Evolutionary conservation across 2,113 vertebrate species (phyloP).

Genomic region (Morone chrysops): DNA sequence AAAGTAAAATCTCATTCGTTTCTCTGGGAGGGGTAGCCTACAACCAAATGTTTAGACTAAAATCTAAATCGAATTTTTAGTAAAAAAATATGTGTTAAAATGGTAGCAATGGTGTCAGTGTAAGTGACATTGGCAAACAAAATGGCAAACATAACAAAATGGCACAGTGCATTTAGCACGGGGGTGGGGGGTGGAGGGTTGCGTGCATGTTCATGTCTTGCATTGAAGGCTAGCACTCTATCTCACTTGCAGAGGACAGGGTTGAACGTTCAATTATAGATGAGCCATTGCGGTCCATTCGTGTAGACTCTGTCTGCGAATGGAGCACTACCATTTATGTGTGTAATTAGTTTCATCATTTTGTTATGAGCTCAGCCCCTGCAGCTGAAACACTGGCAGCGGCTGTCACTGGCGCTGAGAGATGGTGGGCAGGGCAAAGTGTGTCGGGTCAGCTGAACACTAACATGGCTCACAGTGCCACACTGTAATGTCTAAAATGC

Average conservation of each 20-base stretch:
- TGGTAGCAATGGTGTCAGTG: no score
- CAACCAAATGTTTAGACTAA: background rate
- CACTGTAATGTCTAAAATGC: slow-evolving; percentile 38
- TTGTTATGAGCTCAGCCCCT: slow-evolving; percentile 48
- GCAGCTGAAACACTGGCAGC: slow-evolving; percentile 45
- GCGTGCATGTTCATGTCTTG: slow-evolving; percentile 17
- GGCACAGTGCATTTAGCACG: background rate
- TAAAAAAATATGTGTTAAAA: no score
- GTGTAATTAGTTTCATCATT: slow-evolving; percentile 63
- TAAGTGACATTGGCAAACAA: background rate
- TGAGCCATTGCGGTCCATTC: slow-evolving; percentile 36
- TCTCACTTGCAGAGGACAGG: slow-evolving; percentile 31
- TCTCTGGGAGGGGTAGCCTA: no score
- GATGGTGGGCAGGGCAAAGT: slow-evolving; percentile 27
- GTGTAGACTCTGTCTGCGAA: slow-evolving; percentile 35
- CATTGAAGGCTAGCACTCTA: slow-evolving; percentile 18
- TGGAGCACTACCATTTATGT: slow-evolving; percentile 51
- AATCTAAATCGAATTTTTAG: no score
- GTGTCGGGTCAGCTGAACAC: slow-evolving; percentile 58
- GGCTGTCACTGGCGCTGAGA: slow-evolving; percentile 52
- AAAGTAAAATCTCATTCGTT: no score
- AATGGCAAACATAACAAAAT: no score
- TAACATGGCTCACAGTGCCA: slow-evolving; percentile 61
- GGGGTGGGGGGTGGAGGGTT: background rate
- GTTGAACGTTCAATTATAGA: slow-evolving; percentile 61